Percentiles rank a stretch among this genome's conserved stretches.
These are phyloP conservation scores for Dendrolimus punctatus DNA, from an alignment of 1,140 invertebrate species.

Conservation along the genomic window DNA sequence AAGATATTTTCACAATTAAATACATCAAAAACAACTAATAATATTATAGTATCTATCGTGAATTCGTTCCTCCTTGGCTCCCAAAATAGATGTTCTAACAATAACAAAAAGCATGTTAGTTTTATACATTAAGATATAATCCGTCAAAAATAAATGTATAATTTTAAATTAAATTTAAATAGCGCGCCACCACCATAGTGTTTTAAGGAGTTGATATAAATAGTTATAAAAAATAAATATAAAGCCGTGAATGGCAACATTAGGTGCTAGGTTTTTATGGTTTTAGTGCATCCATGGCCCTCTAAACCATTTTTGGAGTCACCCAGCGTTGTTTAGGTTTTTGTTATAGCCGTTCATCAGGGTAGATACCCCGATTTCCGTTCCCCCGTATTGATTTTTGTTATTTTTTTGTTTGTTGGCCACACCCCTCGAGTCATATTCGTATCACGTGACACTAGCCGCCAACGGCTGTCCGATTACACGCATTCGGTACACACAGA, in stretches of 20 bases:
- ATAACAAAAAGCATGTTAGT: constrained; percentile 51
- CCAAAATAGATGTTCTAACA: constrained; percentile 35
- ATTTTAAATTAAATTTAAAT: constrained; percentile 23
- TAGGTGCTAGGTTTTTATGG: constrained; percentile 23
- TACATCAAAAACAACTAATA: constrained; percentile 2
- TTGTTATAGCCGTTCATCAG: constrained; percentile 41
- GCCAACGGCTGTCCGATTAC: constrained; percentile 20
- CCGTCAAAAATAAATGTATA: constrained; percentile 26
- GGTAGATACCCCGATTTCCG: constrained; percentile 53
- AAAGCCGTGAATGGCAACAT: constrained; percentile 12
- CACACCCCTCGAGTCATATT: constrained; percentile 53
- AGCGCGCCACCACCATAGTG: constrained; percentile 51
- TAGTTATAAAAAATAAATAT: constrained; percentile 9
- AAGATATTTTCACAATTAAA: constrained; percentile 37
- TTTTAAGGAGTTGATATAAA: constrained; percentile 35
- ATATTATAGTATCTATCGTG: constrained; percentile 16
- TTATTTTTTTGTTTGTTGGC: constrained; percentile 32
- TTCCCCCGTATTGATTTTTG: constrained; percentile 32
- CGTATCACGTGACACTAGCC: constrained; percentile 57
- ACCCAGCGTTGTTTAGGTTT: constrained; percentile 49
- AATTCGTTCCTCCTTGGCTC: constrained; percentile 54
- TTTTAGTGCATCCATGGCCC: constrained; percentile 34
- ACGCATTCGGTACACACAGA: constrained; percentile 51
- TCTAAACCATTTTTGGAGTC: constrained; percentile 22
- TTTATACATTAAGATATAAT: constrained; percentile 3